Evolutionary conservation across 2,797 vertebrate species (phyloP).

Genomic region (Sphaeramia orbicularis): DNA sequence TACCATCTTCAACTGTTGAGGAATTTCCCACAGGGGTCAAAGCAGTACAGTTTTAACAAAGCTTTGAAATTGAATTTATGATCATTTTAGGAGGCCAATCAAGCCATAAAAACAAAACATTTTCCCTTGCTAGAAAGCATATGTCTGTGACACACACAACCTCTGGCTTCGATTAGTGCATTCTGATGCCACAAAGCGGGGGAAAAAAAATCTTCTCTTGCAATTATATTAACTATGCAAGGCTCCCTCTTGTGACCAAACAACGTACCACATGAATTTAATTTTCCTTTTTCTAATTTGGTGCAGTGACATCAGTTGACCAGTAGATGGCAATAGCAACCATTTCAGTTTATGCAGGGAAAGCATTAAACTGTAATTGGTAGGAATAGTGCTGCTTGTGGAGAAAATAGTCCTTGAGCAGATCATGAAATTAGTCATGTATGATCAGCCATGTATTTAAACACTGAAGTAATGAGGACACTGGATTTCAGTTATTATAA

Average conservation of each 20-base stretch:
- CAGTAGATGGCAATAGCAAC: constrained; percentile 67
- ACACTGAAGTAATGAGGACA: not conserved
- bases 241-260: constrained; percentile 72
- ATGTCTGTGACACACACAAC: not conserved
- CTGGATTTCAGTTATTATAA: not conserved
- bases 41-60: not conserved
- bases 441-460: not conserved
- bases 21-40: not conserved
- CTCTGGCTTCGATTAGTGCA: not conserved
- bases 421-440: not conserved
- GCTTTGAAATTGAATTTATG: not conserved
- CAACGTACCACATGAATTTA: constrained; percentile 2
- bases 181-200: not conserved
- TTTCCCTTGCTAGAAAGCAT: not conserved
- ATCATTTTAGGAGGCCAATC: not conserved
- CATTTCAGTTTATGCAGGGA: not conserved
- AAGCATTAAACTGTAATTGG: not conserved
- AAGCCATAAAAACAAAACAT: not conserved
- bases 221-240: constrained; percentile 5
- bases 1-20: not conserved
- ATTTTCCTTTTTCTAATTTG: not conserved
- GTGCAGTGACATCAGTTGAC: constrained; percentile 31
- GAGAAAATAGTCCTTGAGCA: constrained; percentile 1
- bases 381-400: not conserved
- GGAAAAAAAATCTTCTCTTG: not conserved